phyloP scores from a whole-genome alignment of 2,113 vertebrate genomes.

The Aramus guarauna region DNA sequence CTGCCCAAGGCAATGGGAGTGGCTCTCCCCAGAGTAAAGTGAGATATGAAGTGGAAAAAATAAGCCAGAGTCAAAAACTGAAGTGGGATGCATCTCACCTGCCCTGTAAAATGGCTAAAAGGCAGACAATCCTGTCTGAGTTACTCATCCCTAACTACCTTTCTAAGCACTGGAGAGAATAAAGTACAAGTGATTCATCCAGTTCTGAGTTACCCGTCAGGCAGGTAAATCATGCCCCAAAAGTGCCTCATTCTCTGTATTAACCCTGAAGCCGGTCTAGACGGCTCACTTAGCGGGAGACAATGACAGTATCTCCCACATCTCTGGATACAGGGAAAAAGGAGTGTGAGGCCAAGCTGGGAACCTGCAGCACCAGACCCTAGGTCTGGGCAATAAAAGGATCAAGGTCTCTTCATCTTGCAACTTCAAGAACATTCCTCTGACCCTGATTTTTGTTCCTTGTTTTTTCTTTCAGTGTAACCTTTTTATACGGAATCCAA shows the following conservation, averaged over 20 bases:
- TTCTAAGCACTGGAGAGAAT: not conserved
- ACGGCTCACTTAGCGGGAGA: accelerated
- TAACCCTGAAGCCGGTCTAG: not conserved
- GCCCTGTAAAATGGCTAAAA: not conserved
- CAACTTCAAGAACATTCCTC: not conserved
- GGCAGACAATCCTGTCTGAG: not conserved
- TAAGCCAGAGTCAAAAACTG: not conserved
- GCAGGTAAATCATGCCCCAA: not conserved
- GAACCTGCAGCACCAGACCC: not conserved
- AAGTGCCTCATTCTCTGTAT: not conserved
- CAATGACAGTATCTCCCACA: not conserved
- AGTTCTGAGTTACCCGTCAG: not conserved
- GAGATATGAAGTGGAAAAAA: not conserved
- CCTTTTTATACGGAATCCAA: not conserved
- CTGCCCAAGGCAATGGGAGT: not conserved
- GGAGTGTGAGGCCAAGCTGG: not conserved
- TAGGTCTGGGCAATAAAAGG: not conserved
- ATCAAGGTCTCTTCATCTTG: not conserved
- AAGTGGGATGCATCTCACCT: not conserved
- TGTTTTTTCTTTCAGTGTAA: not conserved
- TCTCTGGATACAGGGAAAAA: not conserved
- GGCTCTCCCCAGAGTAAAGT: not conserved
- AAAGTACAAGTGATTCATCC: not conserved
- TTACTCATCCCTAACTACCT: not conserved
- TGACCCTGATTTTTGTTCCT: not conserved